Base-by-base conservation (phyloP, 2,888 invertebrate genomes). In the Dorcus parallelipipedus region DNA sequence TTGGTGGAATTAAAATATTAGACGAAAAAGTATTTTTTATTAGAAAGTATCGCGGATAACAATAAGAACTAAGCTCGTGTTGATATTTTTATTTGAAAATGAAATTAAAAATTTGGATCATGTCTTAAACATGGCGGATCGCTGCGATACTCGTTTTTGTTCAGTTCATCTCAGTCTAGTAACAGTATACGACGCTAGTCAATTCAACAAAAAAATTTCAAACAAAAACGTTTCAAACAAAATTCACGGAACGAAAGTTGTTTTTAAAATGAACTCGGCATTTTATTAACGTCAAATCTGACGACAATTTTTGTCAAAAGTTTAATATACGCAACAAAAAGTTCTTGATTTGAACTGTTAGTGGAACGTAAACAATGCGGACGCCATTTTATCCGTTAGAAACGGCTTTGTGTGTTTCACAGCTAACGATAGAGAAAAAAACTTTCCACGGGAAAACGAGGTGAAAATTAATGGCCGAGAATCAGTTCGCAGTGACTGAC, bases 401-500 rank as follows among this genome's bases (percentile, higher is more conserved):
- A 56, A 61, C 50, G 52, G 50, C 40, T 54, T 56, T 58, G 56
- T 54, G 55, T 7, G 26, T 6, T 33, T 4, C 26, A 7, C 26
- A 33, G 26, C 3, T 33, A 33, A 33, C 26, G 54, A 53, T 10
- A 20, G 51, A 10, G 40, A n/a, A 38, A 54, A 41, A 42, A 43
- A 7, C 4, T 42, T 42, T 17, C 4, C 7, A 17, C 7, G 7
- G 42, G 9, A 42, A 7, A 4, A 6, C 42, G 2, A 42, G 41
- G 9, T n/a, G 10, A 41, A n/a, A 41, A 41, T 1, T 20, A 33
- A 65, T 65, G 65, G 53, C 59, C 40, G 61, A 62, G 38, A 51
- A 58, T 50, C 58, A 62, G 33, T 60, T 65, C 49, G 60, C 60
- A 23, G 55, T 65, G 9, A 60, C 59, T 10, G 67, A 67, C 41